These are phyloP conservation scores for Eristalis tenax DNA, from an alignment of 2,888 invertebrate genomes.

Conservation along the genomic window DNA sequence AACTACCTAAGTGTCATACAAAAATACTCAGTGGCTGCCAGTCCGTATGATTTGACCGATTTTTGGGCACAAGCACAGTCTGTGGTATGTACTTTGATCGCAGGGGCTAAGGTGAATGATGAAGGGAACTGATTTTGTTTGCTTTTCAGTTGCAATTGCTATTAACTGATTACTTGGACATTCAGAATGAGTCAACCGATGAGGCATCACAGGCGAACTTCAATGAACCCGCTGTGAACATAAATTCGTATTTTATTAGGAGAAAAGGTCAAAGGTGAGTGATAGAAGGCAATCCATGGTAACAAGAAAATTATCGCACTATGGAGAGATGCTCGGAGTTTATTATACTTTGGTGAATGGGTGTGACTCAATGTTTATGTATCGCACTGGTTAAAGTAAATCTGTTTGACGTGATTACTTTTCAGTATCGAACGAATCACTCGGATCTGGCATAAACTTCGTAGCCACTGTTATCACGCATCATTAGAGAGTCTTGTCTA, in stretches of 20 bases:
- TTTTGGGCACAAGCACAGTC: conserved; percentile 95
- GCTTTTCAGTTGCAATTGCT: conserved; percentile 88
- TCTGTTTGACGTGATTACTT: no score
- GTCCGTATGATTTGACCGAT: conserved; percentile 86
- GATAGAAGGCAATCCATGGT: neutral
- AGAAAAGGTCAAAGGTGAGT: conserved; percentile 79
- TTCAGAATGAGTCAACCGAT: conserved; percentile 87
- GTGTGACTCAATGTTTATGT: no score
- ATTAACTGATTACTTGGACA: conserved; percentile 92
- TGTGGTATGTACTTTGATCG: conserved; percentile 84
- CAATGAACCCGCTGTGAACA: conserved; percentile 80
- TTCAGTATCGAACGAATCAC: no score
- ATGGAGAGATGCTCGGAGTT: no score
- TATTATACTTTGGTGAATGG: no score
- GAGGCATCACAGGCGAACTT: conserved; percentile 83
- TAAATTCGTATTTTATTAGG: conserved; percentile 82
- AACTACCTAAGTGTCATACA: conserved; percentile 85
- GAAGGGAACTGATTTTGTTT: conserved; percentile 66
- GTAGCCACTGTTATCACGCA: no score
- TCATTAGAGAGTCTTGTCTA: no score
- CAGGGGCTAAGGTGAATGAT: neutral
- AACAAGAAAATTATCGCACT: neutral
- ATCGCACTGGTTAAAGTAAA: no score
- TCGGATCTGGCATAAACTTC: no score
- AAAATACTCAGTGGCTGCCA: conserved; percentile 82